These are phyloP conservation scores for Macrosoma leucophasiata DNA, from an alignment of 2,888 invertebrate genomes.

Conservation along the genomic window DNA sequence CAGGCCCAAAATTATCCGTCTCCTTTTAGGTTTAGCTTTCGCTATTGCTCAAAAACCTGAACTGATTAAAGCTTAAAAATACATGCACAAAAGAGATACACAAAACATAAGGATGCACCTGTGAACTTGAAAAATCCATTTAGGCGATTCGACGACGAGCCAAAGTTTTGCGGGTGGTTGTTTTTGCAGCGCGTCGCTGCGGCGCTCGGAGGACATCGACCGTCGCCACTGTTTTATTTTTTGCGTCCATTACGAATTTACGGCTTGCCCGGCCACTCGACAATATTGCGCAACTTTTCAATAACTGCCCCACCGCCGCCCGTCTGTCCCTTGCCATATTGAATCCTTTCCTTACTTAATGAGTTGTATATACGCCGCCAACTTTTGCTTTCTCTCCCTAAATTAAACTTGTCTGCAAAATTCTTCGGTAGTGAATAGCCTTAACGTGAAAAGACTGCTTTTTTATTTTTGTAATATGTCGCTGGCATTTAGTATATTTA, in stretches of 20 bases:
- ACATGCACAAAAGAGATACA: not conserved
- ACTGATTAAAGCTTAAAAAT: not conserved
- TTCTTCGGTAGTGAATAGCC: too few relatives aligned
- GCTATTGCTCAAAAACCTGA: too few relatives aligned
- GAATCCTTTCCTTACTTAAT: conserved; percentile 63
- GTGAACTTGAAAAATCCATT: conserved; percentile 64
- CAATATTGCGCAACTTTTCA: conserved; percentile 75
- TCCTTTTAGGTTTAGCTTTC: too few relatives aligned
- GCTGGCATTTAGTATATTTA: too few relatives aligned
- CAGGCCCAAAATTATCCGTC: too few relatives aligned
- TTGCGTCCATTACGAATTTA: conserved; percentile 74
- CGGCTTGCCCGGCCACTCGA: conserved; percentile 64
- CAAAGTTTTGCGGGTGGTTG: conserved; percentile 55
- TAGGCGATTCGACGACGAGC: conserved; percentile 40
- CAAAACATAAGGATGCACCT: conserved; percentile 13
- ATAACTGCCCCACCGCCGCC: conserved; percentile 59
- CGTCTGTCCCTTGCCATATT: conserved; percentile 59
- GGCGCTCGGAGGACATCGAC: conserved; percentile 41
- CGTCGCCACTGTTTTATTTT: conserved; percentile 59
- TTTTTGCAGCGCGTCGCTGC: conserved; percentile 57
- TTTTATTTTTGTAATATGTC: too few relatives aligned
- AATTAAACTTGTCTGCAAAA: conserved; percentile 19
- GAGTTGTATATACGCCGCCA: conserved; percentile 36
- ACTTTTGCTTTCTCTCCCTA: conserved; percentile 26
- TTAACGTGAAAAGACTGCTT: too few relatives aligned